phyloP scores from a whole-genome alignment of 1,140 invertebrate species.

The Holotrichia oblita region DNA sequence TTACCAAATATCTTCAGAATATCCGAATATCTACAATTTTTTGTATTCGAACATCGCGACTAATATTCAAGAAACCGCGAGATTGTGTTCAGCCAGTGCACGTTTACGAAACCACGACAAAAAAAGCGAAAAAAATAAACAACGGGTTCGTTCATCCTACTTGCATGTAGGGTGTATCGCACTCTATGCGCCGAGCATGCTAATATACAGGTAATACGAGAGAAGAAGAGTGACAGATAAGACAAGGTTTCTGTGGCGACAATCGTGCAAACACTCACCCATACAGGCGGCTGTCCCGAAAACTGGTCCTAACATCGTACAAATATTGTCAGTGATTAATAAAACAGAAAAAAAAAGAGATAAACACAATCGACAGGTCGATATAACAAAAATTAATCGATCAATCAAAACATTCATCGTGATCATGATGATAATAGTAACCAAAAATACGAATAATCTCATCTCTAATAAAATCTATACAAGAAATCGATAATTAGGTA shows the following conservation, averaged over 20 bases:
- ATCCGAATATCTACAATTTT: no score
- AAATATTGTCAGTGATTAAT: slow-evolving; percentile 38
- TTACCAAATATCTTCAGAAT: no score
- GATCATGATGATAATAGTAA: not conserved
- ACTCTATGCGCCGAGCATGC: not conserved
- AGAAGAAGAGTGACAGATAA: slow-evolving; percentile 29
- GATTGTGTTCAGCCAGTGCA: no score
- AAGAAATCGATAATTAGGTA: not conserved
- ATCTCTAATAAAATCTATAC: not conserved
- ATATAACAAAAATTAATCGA: no score
- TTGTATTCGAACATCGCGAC: no score
- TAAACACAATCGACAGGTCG: not conserved
- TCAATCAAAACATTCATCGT: no score
- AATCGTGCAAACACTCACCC: slow-evolving; percentile 69
- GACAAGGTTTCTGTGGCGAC: slow-evolving; percentile 46
- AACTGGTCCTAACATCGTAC: slow-evolving; percentile 67
- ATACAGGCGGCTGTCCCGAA: slow-evolving; percentile 78
- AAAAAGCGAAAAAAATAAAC: no score
- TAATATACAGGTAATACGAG: not conserved
- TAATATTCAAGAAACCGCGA: no score
- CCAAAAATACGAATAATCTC: not conserved
- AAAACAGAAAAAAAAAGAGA: slow-evolving; percentile 7
- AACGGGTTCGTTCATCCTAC: not conserved
- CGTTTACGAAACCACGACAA: no score
- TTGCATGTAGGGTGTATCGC: not conserved